These are phyloP conservation scores for Augiades crinisus DNA, from an alignment of 2,888 invertebrate species.

Conservation along the genomic window DNA sequence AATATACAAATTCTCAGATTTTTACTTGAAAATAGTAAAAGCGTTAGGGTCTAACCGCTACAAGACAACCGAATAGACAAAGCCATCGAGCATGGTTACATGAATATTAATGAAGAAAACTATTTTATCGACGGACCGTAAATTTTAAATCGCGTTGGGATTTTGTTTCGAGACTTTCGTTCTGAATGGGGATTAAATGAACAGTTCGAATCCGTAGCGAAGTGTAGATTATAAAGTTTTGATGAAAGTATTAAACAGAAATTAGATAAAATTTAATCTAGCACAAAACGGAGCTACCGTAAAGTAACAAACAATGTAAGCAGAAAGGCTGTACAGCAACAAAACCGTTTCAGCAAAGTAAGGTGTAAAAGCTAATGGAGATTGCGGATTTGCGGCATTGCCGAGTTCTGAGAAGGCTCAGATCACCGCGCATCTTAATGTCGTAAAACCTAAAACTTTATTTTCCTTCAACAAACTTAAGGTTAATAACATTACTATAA, in stretches of 20 bases:
- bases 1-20: too few species aligned
- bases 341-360: neutral
- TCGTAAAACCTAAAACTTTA: conserved; percentile 3
- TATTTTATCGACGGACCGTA: neutral
- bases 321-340: neutral
- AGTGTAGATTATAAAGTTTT: neutral
- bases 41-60: too few species aligned
- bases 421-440: neutral
- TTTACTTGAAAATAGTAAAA: too few species aligned
- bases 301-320: neutral
- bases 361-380: conserved; percentile 13
- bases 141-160: neutral
- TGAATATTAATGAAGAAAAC: neutral
- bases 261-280: too few species aligned
- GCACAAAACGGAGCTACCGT: too few species aligned
- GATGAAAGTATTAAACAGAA: too few species aligned
- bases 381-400: neutral
- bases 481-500: neutral
- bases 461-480: neutral
- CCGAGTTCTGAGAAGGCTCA: neutral
- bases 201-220: neutral
- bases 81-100: neutral
- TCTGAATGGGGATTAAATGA: conserved; percentile 2
- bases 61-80: neutral
- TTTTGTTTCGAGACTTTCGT: neutral